phyloP scores from a whole-genome alignment of 2,888 invertebrate species.

The Drosophila cracens region DNA sequence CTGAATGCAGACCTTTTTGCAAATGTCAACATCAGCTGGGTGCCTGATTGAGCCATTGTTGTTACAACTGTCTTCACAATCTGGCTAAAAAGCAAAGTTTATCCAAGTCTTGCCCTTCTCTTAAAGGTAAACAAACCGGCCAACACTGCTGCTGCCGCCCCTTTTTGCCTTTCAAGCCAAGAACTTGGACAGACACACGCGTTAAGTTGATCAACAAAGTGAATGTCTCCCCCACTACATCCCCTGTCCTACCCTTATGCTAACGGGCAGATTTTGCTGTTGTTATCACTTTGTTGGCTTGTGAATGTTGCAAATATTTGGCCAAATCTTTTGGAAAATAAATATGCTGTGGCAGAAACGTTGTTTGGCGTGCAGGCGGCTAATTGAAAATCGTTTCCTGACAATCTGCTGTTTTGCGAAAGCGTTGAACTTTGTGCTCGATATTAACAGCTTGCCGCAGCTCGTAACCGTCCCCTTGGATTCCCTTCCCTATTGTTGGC shows the following conservation, averaged over 20 bases:
- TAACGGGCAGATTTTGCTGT: constrained; percentile 10
- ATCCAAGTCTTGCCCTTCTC: constrained; percentile 29
- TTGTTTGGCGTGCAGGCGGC: constrained; percentile 40
- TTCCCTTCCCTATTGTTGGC: not conserved
- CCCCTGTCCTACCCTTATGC: not conserved
- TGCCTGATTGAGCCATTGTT: constrained; percentile 52
- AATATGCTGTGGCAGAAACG: constrained; percentile 41
- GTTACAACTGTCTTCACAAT: constrained; percentile 36
- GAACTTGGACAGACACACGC: constrained; percentile 53
- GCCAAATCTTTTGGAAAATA: constrained; percentile 49
- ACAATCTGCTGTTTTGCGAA: constrained; percentile 44
- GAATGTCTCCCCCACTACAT: not conserved
- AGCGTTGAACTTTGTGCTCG: constrained; percentile 73
- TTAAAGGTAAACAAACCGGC: constrained; percentile 45
- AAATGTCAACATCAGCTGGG: constrained; percentile 26
- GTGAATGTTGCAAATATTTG: constrained; percentile 39
- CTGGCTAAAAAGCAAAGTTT: constrained; percentile 44
- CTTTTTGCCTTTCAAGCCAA: constrained; percentile 14
- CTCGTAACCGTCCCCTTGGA: not conserved
- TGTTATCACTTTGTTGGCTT: constrained; percentile 38
- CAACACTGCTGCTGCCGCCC: constrained; percentile 6
- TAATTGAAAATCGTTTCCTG: constrained; percentile 68
- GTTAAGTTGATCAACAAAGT: constrained; percentile 54
- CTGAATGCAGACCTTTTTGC: constrained; percentile 10
- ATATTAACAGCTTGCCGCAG: constrained; percentile 42